A percentile compares a stretch with the other conserved stretches of the same genome.
Conservation (phyloP, 2,113 vertebrate species). For the Sitta europaea region DNA sequence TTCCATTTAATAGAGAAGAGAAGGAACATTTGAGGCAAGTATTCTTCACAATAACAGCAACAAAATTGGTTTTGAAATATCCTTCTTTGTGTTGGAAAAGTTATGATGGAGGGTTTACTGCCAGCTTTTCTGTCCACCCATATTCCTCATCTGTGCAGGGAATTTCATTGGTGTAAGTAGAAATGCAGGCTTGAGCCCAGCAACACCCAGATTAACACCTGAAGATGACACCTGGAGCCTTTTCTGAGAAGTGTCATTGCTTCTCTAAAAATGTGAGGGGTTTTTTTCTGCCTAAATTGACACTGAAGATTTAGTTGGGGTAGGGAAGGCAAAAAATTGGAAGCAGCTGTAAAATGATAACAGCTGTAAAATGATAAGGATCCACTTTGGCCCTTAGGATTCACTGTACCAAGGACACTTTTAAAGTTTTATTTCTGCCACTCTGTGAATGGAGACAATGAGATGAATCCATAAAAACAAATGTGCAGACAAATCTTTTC, state of each 20-base stretch:
- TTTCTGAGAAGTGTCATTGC: not conserved
- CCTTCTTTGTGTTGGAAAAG: not conserved
- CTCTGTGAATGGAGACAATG: not conserved
- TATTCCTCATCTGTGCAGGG: not conserved
- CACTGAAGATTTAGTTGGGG: not conserved
- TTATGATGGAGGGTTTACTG: not conserved
- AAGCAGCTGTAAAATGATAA: not conserved
- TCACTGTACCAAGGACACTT: not conserved
- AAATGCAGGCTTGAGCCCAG: not conserved
- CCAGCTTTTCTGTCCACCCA: not conserved
- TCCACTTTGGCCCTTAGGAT: not conserved
- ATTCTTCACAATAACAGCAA: not conserved
- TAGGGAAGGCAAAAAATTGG: not conserved
- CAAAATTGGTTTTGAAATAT: not conserved
- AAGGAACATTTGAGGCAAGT: not conserved
- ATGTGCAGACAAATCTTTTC: conserved; percentile 9
- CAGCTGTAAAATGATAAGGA: too few relatives aligned
- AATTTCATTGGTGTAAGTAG: not conserved
- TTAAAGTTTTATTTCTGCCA: conserved; percentile 35
- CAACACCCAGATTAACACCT: not conserved
- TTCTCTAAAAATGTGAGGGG: not conserved
- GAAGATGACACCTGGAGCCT: not conserved
- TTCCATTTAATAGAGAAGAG: not conserved
- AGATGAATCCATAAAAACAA: conserved; percentile 13
- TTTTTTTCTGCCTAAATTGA: not conserved